Conservation (phyloP, 2,888 invertebrate species). For the Hypercompe scribonia region DNA sequence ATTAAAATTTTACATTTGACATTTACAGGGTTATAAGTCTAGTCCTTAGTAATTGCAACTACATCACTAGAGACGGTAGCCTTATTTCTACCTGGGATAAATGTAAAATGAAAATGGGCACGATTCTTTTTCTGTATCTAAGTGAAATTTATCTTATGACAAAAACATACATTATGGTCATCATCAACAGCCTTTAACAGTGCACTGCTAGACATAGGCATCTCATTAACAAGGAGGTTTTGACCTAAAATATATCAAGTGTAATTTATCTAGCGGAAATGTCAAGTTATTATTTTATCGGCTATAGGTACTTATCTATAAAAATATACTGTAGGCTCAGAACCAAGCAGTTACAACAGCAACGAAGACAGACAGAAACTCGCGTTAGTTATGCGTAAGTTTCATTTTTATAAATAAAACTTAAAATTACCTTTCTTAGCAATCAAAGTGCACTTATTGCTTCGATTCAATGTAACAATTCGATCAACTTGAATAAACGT, state of each 20-base stretch:
- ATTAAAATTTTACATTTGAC: not conserved
- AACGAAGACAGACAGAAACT: not conserved
- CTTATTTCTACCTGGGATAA: not conserved
- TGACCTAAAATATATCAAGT: no score
- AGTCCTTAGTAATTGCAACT: not conserved
- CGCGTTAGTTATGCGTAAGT: not conserved
- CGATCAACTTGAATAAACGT: constrained; percentile 10
- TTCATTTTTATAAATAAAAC: constrained; percentile 4
- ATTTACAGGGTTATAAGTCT: not conserved
- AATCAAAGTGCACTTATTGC: constrained; percentile 11
- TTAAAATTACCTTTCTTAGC: constrained; percentile 4
- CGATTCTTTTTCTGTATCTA: not conserved
- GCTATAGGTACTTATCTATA: not conserved
- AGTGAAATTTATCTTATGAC: not conserved
- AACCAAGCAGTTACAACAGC: not conserved
- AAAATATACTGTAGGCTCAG: not conserved
- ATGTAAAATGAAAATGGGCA: no score
- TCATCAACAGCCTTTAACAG: no score
- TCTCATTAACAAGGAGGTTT: no score
- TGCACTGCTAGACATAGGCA: no score
- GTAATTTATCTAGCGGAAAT: no score
- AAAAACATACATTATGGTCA: no score
- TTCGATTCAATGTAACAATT: constrained; percentile 9
- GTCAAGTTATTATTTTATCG: not conserved
- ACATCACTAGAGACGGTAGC: not conserved